Evolutionary conservation across 23 tunicate genomes (phyloP).

Genomic region (Trididemnum clinides): DNA sequence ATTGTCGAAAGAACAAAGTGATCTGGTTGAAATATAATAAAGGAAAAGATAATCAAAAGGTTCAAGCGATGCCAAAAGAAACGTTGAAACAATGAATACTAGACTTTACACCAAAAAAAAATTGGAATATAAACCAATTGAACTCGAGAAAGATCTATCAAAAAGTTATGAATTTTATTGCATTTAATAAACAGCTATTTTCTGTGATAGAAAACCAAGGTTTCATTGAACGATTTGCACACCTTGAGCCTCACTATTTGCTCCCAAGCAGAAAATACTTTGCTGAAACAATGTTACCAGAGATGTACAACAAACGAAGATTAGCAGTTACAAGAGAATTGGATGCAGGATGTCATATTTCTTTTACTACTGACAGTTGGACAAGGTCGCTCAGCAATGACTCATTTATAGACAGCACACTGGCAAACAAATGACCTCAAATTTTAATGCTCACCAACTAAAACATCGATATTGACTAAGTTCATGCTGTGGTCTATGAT

Average conservation of each 20-base stretch:
- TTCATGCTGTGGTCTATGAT: too few species aligned
- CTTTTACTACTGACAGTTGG: not conserved
- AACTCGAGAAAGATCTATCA: not conserved
- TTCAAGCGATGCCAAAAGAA: not conserved
- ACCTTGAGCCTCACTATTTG: slow-evolving; percentile 1
- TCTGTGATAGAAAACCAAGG: slow-evolving; percentile 1
- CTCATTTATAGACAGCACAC: not conserved
- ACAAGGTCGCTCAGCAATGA: not conserved
- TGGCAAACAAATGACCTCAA: not conserved
- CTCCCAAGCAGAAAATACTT: not conserved
- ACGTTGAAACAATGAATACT: not conserved
- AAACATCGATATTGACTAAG: too few species aligned
- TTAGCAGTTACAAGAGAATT: not conserved
- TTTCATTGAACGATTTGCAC: slow-evolving; percentile 5
- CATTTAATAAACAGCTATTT: not conserved
- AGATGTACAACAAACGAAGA: not conserved
- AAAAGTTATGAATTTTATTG: not conserved
- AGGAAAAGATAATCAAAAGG: not conserved
- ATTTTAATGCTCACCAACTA: not conserved
- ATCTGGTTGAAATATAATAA: too few species aligned
- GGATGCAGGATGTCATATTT: not conserved
- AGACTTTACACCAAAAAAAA: not conserved
- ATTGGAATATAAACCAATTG: not conserved
- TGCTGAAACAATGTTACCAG: slow-evolving; percentile 1
- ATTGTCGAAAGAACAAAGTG: too few species aligned